Percentiles rank a stretch among this genome's conserved stretches.
Conservation (phyloP, 2,888 invertebrate genomes). For the Cerastis rubricosa region DNA sequence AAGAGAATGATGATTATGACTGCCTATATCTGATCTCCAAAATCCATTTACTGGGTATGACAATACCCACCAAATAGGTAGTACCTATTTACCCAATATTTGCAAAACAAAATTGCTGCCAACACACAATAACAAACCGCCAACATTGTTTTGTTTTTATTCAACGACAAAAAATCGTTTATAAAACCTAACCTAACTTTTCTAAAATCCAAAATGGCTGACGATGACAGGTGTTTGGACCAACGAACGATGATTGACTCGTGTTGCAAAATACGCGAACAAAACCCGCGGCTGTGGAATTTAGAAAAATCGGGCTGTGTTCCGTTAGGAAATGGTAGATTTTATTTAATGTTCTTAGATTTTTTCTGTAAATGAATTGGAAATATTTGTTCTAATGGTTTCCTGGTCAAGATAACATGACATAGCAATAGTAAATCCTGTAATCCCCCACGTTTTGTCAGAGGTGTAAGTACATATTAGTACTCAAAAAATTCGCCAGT, state of each 20-base stretch:
- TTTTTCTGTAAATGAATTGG: not conserved
- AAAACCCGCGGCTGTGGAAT: constrained; percentile 23
- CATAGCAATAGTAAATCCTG: too few species aligned
- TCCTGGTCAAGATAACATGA: too few species aligned
- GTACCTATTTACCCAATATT: not conserved
- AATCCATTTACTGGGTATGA: too few species aligned
- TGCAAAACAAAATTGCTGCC: not conserved
- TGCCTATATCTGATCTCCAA: too few species aligned
- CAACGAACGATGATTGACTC: constrained; percentile 57
- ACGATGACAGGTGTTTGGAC: constrained; percentile 52
- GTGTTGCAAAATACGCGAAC: constrained; percentile 42
- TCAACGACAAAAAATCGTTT: constrained; percentile 35
- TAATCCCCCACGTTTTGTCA: too few species aligned
- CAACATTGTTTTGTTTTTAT: constrained; percentile 12
- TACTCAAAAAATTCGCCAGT: too few species aligned
- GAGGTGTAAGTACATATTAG: too few species aligned
- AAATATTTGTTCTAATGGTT: not conserved
- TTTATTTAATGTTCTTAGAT: constrained; percentile 3
- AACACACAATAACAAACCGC: constrained; percentile 24
- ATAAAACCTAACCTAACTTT: constrained; percentile 53
- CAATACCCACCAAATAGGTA: not conserved
- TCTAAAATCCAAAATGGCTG: constrained; percentile 59
- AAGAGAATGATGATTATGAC: too few species aligned
- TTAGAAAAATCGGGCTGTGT: constrained; percentile 35
- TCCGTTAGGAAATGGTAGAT: constrained; percentile 8